Conservation (phyloP, 2,888 invertebrate species). For the Oscheius sp. region DNA sequence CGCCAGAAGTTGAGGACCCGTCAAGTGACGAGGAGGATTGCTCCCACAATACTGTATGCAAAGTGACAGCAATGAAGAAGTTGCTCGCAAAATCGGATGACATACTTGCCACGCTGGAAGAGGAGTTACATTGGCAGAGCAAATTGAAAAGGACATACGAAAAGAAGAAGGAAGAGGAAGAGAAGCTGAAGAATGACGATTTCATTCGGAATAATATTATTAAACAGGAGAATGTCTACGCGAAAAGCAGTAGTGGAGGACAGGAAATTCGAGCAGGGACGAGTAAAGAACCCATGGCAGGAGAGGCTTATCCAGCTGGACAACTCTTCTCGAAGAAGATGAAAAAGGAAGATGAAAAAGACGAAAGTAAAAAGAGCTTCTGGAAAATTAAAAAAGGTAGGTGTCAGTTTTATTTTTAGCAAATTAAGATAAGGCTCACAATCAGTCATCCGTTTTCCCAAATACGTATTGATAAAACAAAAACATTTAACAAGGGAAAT, state of each 20-base stretch:
- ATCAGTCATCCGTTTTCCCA: not conserved
- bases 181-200: constrained; percentile 5
- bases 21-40: constrained; percentile 7
- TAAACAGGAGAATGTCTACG: constrained; percentile 6
- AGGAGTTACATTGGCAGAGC: not conserved
- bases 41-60: not conserved
- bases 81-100: not conserved
- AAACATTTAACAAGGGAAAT: not conserved
- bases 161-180: not conserved
- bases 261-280: not conserved
- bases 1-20: not conserved
- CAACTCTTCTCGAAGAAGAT: not conserved
- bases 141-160: not conserved
- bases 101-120: not conserved
- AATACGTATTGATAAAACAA: not conserved
- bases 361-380: not conserved
- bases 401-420: not conserved
- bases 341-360: not conserved
- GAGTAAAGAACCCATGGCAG: not conserved
- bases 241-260: not conserved
- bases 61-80: not conserved
- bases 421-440: not conserved
- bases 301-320: not conserved
- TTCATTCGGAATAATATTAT: not conserved
- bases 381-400: not conserved